These are phyloP conservation scores for Crocidura indochinensis DNA, from an alignment of 2,797 vertebrate genomes.

Conservation along the genomic window DNA sequence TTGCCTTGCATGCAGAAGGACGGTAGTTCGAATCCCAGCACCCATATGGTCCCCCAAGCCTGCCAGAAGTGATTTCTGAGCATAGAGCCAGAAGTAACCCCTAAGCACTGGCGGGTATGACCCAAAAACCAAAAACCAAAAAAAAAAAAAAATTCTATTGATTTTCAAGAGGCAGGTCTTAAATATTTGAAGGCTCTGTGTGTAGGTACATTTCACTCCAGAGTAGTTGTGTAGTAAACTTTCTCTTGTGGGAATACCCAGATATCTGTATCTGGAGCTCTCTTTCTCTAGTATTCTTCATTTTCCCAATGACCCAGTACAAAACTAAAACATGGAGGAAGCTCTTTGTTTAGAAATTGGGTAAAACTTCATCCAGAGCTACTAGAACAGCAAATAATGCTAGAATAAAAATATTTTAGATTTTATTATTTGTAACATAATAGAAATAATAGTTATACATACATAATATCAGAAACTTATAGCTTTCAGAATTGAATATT, in stretches of 20 bases:
- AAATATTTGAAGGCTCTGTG: background rate
- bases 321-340: background rate
- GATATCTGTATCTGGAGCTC: background rate
- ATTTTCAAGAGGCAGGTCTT: conserved; percentile 17
- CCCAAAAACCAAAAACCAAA: too few species aligned
- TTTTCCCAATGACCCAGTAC: background rate
- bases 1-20: too few species aligned
- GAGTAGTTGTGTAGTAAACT: background rate
- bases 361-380: conserved; percentile 20
- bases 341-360: conserved; percentile 19
- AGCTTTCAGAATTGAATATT: conserved; percentile 13
- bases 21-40: too few species aligned
- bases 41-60: too few species aligned
- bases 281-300: conserved; percentile 14
- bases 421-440: background rate
- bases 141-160: conserved; percentile 42
- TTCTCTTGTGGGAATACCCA: conserved; percentile 13
- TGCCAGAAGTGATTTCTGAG: too few species aligned
- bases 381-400: conserved; percentile 18
- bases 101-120: too few species aligned
- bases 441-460: background rate
- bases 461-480: conserved; percentile 5
- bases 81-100: too few species aligned
- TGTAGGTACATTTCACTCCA: background rate
- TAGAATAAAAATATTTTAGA: conserved; percentile 10